phyloP scores from a whole-genome alignment of 2,888 invertebrate genomes.

The Conus canariensis region DNA sequence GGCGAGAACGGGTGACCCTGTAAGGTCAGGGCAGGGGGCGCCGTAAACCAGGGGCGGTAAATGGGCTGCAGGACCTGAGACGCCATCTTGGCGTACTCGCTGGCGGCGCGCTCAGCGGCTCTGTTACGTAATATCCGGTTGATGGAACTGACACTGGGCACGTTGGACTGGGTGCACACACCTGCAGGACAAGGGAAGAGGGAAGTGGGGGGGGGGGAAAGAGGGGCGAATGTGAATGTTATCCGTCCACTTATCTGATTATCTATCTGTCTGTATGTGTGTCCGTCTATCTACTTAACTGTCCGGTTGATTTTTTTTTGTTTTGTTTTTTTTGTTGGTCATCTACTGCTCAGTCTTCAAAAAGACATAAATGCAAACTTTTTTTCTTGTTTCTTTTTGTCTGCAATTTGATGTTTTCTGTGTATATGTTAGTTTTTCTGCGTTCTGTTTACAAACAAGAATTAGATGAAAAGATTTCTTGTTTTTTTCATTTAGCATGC shows the following conservation, averaged over 20 bases:
- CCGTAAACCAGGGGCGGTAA: slow-evolving; percentile 48
- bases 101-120: slow-evolving; percentile 96
- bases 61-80: slow-evolving; percentile 60
- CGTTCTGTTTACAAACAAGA: no score
- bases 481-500: no score
- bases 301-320: no score
- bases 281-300: not conserved
- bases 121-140: slow-evolving; percentile 96
- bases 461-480: no score
- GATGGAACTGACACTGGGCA: slow-evolving; percentile 97
- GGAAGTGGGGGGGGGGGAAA: not conserved
- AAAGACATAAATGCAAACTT: no score
- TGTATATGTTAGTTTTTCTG: no score
- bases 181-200: slow-evolving; percentile 73
- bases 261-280: not conserved
- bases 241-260: not conserved
- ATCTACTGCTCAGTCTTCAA: no score
- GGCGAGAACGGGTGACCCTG: slow-evolving; percentile 20
- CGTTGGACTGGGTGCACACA: slow-evolving; percentile 95
- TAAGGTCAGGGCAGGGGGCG: slow-evolving; percentile 22
- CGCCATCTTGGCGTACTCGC: slow-evolving; percentile 88
- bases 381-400: no score
- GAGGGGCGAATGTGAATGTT: not conserved
- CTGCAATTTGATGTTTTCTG: no score
- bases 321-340: no score